Evolutionary conservation across 1,140 invertebrate genomes (phyloP).

Genomic region (Dermatophagoides farinae): DNA sequence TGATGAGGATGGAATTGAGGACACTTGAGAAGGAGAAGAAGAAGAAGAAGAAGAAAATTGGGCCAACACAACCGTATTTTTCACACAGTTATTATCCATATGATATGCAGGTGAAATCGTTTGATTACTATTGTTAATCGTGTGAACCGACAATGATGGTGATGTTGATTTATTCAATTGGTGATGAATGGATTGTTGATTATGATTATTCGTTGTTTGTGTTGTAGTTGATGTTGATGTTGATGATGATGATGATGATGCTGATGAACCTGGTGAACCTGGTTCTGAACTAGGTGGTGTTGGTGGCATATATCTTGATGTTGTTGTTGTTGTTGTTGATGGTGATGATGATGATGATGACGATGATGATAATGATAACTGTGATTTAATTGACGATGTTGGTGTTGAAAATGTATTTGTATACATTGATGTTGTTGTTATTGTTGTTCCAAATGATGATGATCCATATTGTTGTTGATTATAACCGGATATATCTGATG

Average conservation of each 20-base stretch:
- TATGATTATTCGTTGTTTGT: too few species aligned
- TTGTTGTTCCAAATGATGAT: too few species aligned
- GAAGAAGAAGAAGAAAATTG: too few species aligned
- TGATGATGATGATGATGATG: conserved; percentile 4
- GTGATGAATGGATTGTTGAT: neutral
- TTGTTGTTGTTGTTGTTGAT: neutral
- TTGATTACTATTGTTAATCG: neutral
- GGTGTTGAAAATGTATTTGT: neutral
- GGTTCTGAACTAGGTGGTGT: conserved; percentile 16
- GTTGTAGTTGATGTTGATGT: neutral
- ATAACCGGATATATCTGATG: too few species aligned
- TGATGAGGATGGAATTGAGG: neutral
- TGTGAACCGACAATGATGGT: neutral
- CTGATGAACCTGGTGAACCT: conserved; percentile 8
- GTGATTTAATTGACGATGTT: neutral
- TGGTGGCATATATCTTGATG: conserved; percentile 7
- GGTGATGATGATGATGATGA: neutral
- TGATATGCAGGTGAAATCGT: neutral
- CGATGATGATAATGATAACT: neutral
- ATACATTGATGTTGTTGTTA: neutral
- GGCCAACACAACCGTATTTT: neutral
- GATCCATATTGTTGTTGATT: neutral
- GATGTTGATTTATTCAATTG: neutral
- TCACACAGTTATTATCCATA: too few species aligned
- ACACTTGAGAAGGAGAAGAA: conserved; percentile 8